phyloP scores from a whole-genome alignment of 2,113 vertebrate genomes.

The Hippopotamus amphibius region DNA sequence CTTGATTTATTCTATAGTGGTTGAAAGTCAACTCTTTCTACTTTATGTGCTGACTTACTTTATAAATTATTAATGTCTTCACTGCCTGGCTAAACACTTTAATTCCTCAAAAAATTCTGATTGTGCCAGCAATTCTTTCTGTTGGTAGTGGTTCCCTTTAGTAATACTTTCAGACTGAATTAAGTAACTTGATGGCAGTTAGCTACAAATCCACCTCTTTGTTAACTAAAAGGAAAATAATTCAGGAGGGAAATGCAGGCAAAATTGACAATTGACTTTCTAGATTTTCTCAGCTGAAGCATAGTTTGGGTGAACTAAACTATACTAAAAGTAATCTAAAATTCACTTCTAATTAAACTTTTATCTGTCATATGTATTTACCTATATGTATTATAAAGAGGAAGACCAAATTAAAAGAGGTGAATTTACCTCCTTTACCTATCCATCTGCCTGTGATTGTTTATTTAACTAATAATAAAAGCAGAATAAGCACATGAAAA shows the following conservation, averaged over 20 bases:
- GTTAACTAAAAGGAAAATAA: conserved; percentile 31
- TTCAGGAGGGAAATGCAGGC: background rate
- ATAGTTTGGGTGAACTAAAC: background rate
- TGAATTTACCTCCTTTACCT: background rate
- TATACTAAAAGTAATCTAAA: background rate
- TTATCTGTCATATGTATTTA: background rate
- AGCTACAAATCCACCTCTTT: conserved; percentile 25
- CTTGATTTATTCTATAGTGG: conserved; percentile 45
- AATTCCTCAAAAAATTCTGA: conserved; percentile 34
- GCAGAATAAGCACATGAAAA: background rate
- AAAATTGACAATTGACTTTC: background rate
- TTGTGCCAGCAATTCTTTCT: background rate
- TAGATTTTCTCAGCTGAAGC: background rate
- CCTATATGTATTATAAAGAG: background rate
- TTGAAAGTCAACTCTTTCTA: background rate
- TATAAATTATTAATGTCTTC: conserved; percentile 55
- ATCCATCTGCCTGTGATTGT: background rate
- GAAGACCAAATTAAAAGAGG: background rate
- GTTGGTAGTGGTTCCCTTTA: background rate
- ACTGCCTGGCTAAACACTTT: background rate
- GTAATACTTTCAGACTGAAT: conserved; percentile 22
- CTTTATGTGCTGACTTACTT: background rate
- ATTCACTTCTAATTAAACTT: background rate
- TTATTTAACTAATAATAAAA: conserved; percentile 1
- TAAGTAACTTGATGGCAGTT: conserved; percentile 25